A percentile compares a stretch with the other conserved stretches of the same genome.
phyloP scores from a whole-genome alignment of 2,113 vertebrate species.

The Lucifuga dentata region DNA sequence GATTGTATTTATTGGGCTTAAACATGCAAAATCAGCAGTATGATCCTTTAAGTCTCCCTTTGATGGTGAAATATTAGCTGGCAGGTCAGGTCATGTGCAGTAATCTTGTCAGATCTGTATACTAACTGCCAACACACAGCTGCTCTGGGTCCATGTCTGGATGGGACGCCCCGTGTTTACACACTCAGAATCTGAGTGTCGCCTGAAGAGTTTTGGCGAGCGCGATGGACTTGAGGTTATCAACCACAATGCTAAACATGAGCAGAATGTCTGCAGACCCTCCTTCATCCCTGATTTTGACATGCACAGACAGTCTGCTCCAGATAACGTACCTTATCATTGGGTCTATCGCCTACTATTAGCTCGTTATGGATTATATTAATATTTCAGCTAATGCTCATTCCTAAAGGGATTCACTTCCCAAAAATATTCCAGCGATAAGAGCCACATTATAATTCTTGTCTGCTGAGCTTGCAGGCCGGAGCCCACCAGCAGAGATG shows the following conservation, averaged over 20 bases:
- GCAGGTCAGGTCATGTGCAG: no score
- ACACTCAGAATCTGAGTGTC: neutral
- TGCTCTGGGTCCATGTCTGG: conserved; percentile 1
- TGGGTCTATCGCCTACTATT: no score
- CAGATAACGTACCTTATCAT: no score
- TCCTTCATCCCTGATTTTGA: conserved; percentile 11
- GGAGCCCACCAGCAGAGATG: neutral
- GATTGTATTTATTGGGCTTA: no score
- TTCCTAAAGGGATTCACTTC: neutral
- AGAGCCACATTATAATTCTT: neutral
- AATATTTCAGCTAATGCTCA: neutral
- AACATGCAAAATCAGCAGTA: no score
- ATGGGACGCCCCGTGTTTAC: conserved; percentile 34
- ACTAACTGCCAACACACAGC: neutral
- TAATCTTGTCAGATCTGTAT: neutral
- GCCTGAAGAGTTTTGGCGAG: conserved; percentile 15
- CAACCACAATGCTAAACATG: conserved; percentile 2
- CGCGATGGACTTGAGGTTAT: conserved; percentile 30
- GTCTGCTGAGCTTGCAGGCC: conserved; percentile 18
- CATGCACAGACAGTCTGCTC: neutral
- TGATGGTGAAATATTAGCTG: neutral
- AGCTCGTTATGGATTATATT: neutral
- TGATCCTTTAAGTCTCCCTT: no score
- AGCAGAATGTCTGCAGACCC: conserved; percentile 19
- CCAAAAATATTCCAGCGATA: neutral